Evolutionary conservation across 2,888 invertebrate species (phyloP).

Genomic region (Noctuana brunneofusca): DNA sequence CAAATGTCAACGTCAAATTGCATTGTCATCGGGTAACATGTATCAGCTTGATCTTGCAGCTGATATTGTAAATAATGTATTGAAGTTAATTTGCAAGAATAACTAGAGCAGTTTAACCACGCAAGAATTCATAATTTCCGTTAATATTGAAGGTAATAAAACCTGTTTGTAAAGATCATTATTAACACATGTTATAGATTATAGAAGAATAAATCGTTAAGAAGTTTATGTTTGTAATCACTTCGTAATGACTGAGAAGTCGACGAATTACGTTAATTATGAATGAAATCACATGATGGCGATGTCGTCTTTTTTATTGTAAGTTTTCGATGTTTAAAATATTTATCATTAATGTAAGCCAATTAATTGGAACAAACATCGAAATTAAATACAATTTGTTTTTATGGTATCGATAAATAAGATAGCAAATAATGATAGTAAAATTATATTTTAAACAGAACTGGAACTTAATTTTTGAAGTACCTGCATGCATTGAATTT

Average conservation of each 20-base stretch:
- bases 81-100: background rate
- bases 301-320: background rate
- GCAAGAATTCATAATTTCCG: background rate
- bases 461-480: too few species aligned
- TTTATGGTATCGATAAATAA: too few species aligned
- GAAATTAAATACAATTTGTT: too few species aligned
- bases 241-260: too few species aligned
- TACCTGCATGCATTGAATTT: too few species aligned
- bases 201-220: background rate
- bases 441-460: too few species aligned
- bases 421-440: too few species aligned
- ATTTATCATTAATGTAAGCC: background rate
- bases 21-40: too few species aligned
- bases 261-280: background rate
- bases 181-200: background rate
- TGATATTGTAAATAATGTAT: background rate
- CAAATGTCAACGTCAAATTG: too few species aligned
- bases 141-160: background rate
- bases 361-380: too few species aligned
- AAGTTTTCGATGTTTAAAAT: background rate
- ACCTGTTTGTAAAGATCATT: background rate
- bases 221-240: background rate
- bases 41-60: too few species aligned
- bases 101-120: background rate
- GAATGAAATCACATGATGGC: background rate